Evolutionary conservation across 2,888 invertebrate genomes (phyloP).

Genomic region (Nasonovia ribisnigri): DNA sequence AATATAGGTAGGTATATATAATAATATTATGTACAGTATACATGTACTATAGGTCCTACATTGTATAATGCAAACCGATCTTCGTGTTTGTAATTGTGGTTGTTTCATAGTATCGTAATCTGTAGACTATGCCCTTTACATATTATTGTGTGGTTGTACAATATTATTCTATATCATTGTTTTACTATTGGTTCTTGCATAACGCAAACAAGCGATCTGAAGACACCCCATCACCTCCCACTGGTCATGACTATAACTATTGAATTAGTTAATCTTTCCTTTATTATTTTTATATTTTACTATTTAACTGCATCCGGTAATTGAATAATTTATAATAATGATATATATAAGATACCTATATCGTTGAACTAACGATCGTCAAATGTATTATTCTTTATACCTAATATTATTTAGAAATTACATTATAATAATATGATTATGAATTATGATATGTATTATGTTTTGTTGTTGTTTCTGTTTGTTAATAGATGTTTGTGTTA

Average conservation of each 20-base stretch:
- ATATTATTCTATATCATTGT: neutral
- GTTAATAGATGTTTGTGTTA: slow-evolving; percentile 56
- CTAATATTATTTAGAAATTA: slow-evolving; percentile 41
- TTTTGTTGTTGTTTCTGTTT: slow-evolving; percentile 64
- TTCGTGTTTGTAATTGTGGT: neutral
- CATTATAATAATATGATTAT: slow-evolving; percentile 5
- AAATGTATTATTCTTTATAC: neutral
- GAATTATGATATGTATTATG: neutral
- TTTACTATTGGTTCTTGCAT: neutral
- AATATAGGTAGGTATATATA: neutral
- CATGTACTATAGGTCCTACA: neutral
- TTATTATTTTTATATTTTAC: neutral
- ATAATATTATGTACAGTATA: neutral
- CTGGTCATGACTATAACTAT: neutral
- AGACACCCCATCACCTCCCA: neutral
- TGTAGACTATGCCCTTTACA: neutral
- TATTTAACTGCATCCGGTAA: neutral
- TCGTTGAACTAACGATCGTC: neutral
- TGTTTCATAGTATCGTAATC: neutral
- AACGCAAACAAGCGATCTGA: neutral
- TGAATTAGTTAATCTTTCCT: neutral
- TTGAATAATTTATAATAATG: neutral
- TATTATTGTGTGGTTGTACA: neutral
- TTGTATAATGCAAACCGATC: neutral
- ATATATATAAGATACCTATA: neutral